Evolutionary conservation across 2,888 invertebrate species (phyloP), one percentile per base, ranked within the genome.

Genomic region (Brenthis daphne): DNA sequence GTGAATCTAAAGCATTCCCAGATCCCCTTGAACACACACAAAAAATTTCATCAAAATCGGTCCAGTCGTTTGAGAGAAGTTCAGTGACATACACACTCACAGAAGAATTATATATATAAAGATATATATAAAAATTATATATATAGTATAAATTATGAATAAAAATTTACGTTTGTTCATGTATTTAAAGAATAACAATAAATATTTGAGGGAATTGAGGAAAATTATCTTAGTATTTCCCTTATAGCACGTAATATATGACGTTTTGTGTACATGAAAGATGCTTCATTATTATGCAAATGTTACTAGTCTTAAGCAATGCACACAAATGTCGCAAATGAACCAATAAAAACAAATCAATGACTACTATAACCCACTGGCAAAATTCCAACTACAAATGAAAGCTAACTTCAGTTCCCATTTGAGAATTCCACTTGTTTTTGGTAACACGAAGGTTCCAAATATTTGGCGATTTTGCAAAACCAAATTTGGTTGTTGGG

Each of bases 331-430:
- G 50, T 61, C 65, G 14, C 51, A 68, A 68, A 64, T 68, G 53
- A 68, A 68, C 63, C 68, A 68, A 68, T 68, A 68, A 68, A 68
- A 68, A 68, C 68, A 68, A 68, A 68, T 68, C 68, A 68, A 68
- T 64, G 63, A 53, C 57, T 43, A 57, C 67, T 56, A 63, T 57
- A 64, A 63, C 63, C 63, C 29, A 57, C 68, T 68, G 68, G 68
- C 68, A 57, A 68, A 50, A 68, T 64, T 57, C 68, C 68, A 68
- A 68, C 64, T 64, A 63, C 68, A 63, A 68, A 63, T 68, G 64
- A 68, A 64, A 68, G 64, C 61, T 61, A 63, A 61, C 55, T 67
- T 67, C 55, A 56, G 50, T 67, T 67, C 55, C 55, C 67, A 61
- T 61, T 55, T 55, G 56, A 61, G 61, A 37, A 56, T 67, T 61